Evolutionary conservation across 2,888 invertebrate species (phyloP).

Genomic region (Resseliella maxima): DNA sequence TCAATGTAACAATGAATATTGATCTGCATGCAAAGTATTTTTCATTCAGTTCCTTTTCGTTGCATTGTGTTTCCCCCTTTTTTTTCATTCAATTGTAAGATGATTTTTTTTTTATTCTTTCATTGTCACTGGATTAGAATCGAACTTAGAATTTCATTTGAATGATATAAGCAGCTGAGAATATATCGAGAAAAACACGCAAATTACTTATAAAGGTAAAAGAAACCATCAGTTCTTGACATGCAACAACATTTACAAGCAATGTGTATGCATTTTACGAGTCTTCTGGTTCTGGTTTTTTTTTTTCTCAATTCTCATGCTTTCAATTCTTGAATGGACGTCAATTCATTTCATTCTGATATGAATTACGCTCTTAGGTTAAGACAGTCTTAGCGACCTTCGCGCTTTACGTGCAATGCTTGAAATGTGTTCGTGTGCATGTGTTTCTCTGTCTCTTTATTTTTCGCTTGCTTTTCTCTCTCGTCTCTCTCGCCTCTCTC

Average conservation of each 20-base stretch:
- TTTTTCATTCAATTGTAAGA: not conserved
- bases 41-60: not conserved
- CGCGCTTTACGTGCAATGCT: conserved; percentile 23
- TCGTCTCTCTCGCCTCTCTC: too few relatives aligned
- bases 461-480: too few relatives aligned
- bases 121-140: not conserved
- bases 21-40: not conserved
- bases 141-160: not conserved
- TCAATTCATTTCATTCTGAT: not conserved
- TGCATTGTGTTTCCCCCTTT: not conserved
- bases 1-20: not conserved
- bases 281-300: not conserved
- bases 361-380: conserved; percentile 20
- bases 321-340: conserved; percentile 12
- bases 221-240: not conserved
- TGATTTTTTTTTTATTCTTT: not conserved
- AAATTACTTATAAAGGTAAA: not conserved
- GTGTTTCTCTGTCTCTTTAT: too few relatives aligned
- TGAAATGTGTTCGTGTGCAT: too few relatives aligned
- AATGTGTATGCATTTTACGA: not conserved
- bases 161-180: not conserved
- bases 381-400: conserved; percentile 26
- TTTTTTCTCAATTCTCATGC: not conserved
- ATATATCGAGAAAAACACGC: not conserved
- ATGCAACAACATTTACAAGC: conserved; percentile 4